phyloP scores from a whole-genome alignment of 2,797 vertebrate genomes.

The Chanos chanos region DNA sequence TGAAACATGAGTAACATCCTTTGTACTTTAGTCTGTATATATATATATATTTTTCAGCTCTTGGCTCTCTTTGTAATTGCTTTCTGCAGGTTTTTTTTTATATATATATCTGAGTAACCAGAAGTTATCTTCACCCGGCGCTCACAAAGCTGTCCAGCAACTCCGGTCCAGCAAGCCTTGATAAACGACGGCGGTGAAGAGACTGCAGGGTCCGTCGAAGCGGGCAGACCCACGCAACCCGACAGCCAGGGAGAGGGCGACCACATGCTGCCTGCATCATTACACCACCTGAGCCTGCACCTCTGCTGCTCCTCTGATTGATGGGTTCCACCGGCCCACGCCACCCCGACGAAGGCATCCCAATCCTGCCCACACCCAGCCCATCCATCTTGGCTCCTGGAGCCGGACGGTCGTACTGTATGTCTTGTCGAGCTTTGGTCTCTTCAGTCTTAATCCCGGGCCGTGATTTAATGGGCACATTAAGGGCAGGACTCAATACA shows the following conservation, averaged over 20 bases:
- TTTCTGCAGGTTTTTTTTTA: constrained; percentile 19
- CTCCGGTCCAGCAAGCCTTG: constrained; percentile 44
- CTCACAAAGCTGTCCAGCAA: constrained; percentile 48
- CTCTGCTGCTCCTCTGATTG: constrained; percentile 72
- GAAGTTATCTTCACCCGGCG: constrained; percentile 46
- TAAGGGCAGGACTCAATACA: constrained; percentile 54
- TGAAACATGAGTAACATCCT: too few relatives aligned
- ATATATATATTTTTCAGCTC: constrained; percentile 21
- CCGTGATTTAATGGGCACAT: constrained; percentile 63
- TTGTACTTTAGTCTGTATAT: too few relatives aligned
- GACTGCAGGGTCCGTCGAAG: constrained; percentile 58
- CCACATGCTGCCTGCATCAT: constrained; percentile 76
- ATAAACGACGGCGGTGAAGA: constrained; percentile 59
- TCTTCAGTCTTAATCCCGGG: constrained; percentile 59
- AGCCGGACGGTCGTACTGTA: constrained; percentile 58
- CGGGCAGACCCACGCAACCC: constrained; percentile 70
- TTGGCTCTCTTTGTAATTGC: constrained; percentile 24
- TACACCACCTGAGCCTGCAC: constrained; percentile 73
- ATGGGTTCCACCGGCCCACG: constrained; percentile 70
- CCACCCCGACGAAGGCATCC: constrained; percentile 66
- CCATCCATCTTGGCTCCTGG: constrained; percentile 69
- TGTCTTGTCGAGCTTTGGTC: constrained; percentile 47
- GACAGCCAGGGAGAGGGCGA: constrained; percentile 64
- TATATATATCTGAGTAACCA: constrained; percentile 39
- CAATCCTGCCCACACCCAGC: constrained; percentile 57